Evolutionary conservation across 2,888 invertebrate species (phyloP), one percentile per base, ranked within the genome.

Genomic region (Drosophila anceps): DNA sequence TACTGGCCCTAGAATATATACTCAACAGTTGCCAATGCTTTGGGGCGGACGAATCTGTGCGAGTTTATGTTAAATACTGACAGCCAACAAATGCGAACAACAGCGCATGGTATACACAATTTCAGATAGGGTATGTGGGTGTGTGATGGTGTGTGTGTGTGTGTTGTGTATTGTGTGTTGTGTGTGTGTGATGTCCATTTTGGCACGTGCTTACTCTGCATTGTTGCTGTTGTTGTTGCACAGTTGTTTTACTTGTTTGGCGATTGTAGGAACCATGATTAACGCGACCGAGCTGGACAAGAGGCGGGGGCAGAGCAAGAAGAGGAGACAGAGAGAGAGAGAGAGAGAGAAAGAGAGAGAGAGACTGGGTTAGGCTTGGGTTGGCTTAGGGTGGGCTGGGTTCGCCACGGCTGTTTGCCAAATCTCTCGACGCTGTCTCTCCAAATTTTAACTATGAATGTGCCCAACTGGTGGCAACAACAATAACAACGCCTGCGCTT

Each of bases 401-500:
- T 12, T 31, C n/a, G 63, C 57, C 77, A 51, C 46, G 66, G 80
- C 76, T 84, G 82, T 87, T 82, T 84, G 84, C 80, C 86, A 88
- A 85, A 88, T 85, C 84, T 86, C 88, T 88, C 77, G 86, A 68
- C 79, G 84, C 79, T 81, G 86, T 85, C 86, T 88, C 86, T 86
- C 81, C 81, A 85, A 85, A 85, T 85, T 85, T 85, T 85, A 85
- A 85, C 84, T 85, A 85, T 85, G 84, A 85, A 85, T 85, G 86
- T 83, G 77, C 79, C 79, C 77, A 68, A 65, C 73, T 74, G 70
- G 29, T 73, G 69, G 29, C 60, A 68, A 67, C 78, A 69, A 69
- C 79, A 75, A 69, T 70, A 69, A 66, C 61, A 60, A 55, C 66
- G 58, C 54, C 66, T 53, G 58, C 39, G 58, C 54, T 37, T 55